These are phyloP conservation scores for Frankliniella intonsa DNA, from an alignment of 2,888 invertebrate genomes.

Conservation along the genomic window DNA sequence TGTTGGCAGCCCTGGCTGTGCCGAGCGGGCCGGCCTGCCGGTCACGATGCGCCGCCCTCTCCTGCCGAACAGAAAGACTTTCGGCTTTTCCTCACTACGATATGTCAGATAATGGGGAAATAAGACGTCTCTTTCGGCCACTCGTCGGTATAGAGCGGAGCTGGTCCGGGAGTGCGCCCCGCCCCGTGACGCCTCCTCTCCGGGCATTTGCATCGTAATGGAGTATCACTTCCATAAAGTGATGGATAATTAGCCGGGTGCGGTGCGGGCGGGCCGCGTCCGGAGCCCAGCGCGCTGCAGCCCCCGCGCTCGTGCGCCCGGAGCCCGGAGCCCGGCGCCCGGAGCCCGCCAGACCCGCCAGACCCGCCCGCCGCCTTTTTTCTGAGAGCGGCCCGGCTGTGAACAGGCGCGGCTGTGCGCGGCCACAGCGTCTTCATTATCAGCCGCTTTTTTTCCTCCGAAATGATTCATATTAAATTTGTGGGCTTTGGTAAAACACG, in stretches of 20 bases:
- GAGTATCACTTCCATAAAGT: not conserved
- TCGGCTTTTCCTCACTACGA: too few relatives aligned
- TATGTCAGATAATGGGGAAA: too few relatives aligned
- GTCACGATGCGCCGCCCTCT: too few relatives aligned
- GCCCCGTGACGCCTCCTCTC: not conserved
- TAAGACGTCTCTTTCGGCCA: too few relatives aligned
- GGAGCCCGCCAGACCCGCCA: not conserved
- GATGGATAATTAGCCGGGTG: not conserved
- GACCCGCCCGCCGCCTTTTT: too few relatives aligned
- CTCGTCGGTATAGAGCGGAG: not conserved
- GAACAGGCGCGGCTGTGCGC: too few relatives aligned
- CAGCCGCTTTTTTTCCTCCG: not conserved
- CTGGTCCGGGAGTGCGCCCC: not conserved
- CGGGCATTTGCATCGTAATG: conserved; percentile 5
- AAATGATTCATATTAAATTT: not conserved
- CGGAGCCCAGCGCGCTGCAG: not conserved
- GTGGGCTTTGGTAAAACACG: not conserved
- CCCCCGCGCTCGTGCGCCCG: not conserved
- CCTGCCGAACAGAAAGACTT: too few relatives aligned
- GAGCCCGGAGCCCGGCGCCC: not conserved
- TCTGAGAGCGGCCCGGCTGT: too few relatives aligned
- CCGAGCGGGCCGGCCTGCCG: too few relatives aligned
- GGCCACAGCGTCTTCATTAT: not conserved
- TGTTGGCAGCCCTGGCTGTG: too few relatives aligned
- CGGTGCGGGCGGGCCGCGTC: not conserved